Conservation (phyloP, 2,113 vertebrate species). For the Otolemur garnettii region DNA sequence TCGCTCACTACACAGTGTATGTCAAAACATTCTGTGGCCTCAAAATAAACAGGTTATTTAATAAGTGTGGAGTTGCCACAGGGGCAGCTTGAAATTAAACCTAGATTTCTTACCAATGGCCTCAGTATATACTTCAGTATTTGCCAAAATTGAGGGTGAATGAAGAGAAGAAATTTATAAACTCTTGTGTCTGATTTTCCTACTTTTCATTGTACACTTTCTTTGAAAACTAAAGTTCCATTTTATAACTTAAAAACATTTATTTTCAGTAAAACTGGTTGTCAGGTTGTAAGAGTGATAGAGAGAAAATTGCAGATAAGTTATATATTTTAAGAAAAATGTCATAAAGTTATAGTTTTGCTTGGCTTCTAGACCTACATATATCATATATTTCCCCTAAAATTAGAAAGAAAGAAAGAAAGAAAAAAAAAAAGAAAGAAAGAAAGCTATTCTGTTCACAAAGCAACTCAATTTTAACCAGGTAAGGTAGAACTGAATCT, state of each 20-base stretch:
- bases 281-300: conserved; percentile 32
- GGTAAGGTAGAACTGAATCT: background rate
- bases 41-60: background rate
- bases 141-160: background rate
- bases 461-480: background rate
- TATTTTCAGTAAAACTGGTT: conserved; percentile 36
- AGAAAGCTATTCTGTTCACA: background rate
- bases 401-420: conserved; percentile 29
- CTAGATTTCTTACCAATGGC: background rate
- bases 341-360: conserved; percentile 41
- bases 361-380: conserved; percentile 47
- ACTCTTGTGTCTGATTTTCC: background rate
- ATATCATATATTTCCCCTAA: conserved; percentile 48
- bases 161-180: background rate
- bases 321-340: conserved; percentile 54
- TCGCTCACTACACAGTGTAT: background rate
- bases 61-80: background rate
- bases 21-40: background rate
- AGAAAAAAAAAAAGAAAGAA: background rate
- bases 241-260: conserved; percentile 38
- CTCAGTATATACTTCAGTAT: background rate
- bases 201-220: conserved; percentile 5
- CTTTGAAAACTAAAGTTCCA: background rate
- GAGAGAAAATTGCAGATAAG: conserved; percentile 34
- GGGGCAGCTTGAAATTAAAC: background rate